Conservation (phyloP, 2,888 invertebrate species). For the Schizotus pectinicornis region DNA sequence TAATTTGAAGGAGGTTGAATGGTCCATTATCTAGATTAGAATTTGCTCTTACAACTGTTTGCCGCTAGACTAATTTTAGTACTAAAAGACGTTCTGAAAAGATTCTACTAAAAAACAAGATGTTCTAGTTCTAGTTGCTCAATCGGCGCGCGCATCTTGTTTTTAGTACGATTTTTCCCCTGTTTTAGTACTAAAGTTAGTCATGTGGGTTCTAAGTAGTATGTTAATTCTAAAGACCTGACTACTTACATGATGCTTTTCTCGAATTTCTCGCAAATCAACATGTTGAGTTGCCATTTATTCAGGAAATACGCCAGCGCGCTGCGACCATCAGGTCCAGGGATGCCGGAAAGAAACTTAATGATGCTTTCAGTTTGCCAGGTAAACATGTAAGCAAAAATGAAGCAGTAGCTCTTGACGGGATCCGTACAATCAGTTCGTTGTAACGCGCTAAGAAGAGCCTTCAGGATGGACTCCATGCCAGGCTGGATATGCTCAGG, state of each 20-base stretch:
- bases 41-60: no score
- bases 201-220: no score
- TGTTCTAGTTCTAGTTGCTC: no score
- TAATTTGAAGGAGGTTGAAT: no score
- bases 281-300: constrained; percentile 32
- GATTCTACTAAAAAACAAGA: no score
- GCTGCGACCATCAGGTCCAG: constrained; percentile 42
- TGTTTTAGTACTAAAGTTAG: no score
- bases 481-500: constrained; percentile 36
- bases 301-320: constrained; percentile 39
- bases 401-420: constrained; percentile 32
- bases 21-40: no score
- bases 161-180: no score
- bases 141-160: no score
- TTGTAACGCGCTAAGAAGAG: constrained; percentile 33
- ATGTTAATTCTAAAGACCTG: no score
- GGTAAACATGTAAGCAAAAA: constrained; percentile 41
- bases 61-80: no score
- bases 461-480: constrained; percentile 36
- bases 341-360: constrained; percentile 37
- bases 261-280: constrained; percentile 33
- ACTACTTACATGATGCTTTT: constrained; percentile 38
- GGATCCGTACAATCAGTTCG: constrained; percentile 21
- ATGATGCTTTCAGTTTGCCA: constrained; percentile 34
- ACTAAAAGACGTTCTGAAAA: no score